A percentile compares a stretch with the other conserved stretches of the same genome.
Evolutionary conservation across 1,140 invertebrate genomes (phyloP).

Genomic region (Eulimnadia texana): DNA sequence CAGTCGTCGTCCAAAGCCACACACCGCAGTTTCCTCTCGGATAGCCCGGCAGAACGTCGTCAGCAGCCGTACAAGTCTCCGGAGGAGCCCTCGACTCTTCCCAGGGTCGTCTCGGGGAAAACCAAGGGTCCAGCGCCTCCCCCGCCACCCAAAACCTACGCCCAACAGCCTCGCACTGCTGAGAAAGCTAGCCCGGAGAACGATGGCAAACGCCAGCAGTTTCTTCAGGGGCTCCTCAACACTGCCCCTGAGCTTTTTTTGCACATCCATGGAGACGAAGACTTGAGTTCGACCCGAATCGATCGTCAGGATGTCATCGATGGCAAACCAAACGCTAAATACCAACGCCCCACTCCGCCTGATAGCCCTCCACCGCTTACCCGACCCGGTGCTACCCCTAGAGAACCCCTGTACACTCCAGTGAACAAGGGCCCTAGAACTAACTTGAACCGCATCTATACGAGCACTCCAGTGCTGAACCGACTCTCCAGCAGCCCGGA

Average conservation of each 20-base stretch:
- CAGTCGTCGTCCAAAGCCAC: conserved; percentile 8
- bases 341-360: conserved; percentile 8
- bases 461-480: conserved; percentile 18
- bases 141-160: conserved; percentile 8
- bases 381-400: not conserved
- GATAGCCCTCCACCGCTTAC: conserved; percentile 6
- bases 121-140: conserved; percentile 8
- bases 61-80: not conserved
- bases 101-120: conserved; percentile 13
- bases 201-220: conserved; percentile 48
- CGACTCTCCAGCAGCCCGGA: not conserved
- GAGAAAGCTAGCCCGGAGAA: not conserved
- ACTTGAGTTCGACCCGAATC: conserved; percentile 20
- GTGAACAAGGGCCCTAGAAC: not conserved
- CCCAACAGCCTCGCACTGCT: not conserved
- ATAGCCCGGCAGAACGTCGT: not conserved
- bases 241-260: conserved; percentile 57
- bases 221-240: conserved; percentile 51
- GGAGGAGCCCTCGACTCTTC: conserved; percentile 1
- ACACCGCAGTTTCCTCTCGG: conserved; percentile 5
- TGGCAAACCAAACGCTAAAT: conserved; percentile 15
- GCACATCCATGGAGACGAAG: conserved; percentile 47
- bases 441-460: conserved; percentile 14
- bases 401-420: not conserved
- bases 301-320: conserved; percentile 2